Evolutionary conservation across 2,113 vertebrate genomes (phyloP).

Genomic region (Hiodon tergisus): DNA sequence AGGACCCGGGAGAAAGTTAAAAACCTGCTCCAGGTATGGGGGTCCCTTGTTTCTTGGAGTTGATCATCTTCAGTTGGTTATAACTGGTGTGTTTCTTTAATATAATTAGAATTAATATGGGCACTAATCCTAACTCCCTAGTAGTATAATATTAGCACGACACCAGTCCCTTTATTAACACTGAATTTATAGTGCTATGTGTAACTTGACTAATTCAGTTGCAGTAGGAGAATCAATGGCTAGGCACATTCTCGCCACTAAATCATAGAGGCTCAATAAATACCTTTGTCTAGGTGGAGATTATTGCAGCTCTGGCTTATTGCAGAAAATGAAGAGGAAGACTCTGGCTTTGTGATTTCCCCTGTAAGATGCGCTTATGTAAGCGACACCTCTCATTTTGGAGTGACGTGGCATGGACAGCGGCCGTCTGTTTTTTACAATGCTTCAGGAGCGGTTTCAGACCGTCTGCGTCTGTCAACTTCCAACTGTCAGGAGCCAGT

Average conservation of each 20-base stretch:
- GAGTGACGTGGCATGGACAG: not conserved
- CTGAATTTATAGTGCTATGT: not conserved
- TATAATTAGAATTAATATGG: too few relatives aligned
- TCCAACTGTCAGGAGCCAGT: not conserved
- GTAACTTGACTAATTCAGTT: constrained; percentile 4
- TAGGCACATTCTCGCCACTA: too few relatives aligned
- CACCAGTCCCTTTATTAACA: not conserved
- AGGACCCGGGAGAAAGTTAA: not conserved
- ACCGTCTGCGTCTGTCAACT: not conserved
- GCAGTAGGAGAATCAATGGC: constrained; percentile 2
- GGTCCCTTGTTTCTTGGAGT: too few relatives aligned
- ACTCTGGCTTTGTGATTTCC: not conserved
- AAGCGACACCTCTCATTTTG: not conserved
- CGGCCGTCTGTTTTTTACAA: not conserved
- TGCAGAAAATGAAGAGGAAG: not conserved
- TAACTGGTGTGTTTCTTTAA: too few relatives aligned
- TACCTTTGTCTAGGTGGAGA: too few relatives aligned
- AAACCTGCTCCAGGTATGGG: too few relatives aligned
- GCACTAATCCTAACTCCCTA: too few relatives aligned
- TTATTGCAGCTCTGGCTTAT: too few relatives aligned
- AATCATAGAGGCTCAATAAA: too few relatives aligned
- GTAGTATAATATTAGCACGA: not conserved
- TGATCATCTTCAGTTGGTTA: too few relatives aligned
- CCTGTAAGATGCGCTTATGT: too few relatives aligned
- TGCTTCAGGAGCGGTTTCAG: not conserved